Evolutionary conservation across 1,140 invertebrate species (phyloP).

Genomic region (Aphelinus atriplicis): DNA sequence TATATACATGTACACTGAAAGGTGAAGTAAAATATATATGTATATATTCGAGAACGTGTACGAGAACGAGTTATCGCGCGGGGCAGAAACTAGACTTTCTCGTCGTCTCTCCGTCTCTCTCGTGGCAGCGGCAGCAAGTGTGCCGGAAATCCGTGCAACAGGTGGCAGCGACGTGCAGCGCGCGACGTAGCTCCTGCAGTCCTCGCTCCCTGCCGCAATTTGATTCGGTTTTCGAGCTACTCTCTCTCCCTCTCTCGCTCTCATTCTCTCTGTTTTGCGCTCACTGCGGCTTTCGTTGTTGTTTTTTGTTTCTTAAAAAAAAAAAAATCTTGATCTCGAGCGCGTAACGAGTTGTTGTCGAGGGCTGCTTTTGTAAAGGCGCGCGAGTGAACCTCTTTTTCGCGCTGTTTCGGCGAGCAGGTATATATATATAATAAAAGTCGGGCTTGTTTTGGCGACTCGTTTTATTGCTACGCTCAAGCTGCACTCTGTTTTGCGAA

Average conservation of each 20-base stretch:
- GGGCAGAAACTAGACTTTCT: not conserved
- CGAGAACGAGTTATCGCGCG: no score
- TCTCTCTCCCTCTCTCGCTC: conserved; percentile 4
- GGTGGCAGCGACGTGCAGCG: conserved; percentile 50
- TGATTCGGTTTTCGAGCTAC: conserved; percentile 35
- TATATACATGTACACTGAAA: no score
- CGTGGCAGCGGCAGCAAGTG: conserved; percentile 42
- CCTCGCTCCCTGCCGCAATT: conserved; percentile 36
- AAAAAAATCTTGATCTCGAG: no score
- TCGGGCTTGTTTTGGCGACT: not conserved
- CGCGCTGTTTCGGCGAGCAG: no score
- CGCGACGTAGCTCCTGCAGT: not conserved
- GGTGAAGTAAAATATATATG: no score
- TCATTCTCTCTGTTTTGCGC: not conserved
- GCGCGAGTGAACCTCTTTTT: no score
- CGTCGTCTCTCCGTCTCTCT: not conserved
- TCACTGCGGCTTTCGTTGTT: not conserved
- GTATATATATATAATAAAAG: no score
- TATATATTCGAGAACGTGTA: no score
- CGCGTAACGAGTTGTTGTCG: no score
- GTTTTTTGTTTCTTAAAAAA: no score
- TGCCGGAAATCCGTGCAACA: conserved; percentile 62
- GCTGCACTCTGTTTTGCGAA: no score
- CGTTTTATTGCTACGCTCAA: not conserved
- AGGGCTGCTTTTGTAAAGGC: no score